Base-by-base conservation (phyloP, 2,113 vertebrate genomes). In the Alexandromys fortis region DNA sequence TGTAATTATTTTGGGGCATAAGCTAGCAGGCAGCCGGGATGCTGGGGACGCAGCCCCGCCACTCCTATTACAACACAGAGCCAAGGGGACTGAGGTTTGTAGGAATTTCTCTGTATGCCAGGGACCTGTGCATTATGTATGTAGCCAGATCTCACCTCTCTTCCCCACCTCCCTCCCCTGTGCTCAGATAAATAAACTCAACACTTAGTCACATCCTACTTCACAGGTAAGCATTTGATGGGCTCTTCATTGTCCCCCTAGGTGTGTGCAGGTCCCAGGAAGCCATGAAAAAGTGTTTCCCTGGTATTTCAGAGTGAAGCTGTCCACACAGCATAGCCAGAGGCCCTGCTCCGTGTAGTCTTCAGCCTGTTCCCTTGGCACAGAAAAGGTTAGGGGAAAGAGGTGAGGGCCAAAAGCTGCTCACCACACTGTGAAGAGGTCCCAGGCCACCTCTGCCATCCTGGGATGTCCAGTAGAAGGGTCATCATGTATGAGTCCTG, bases 321-420 rank as follows among this genome's bases (percentile, higher is more conserved):
- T 94, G 92, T 92, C 38, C 45, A 90, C 52, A 28, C 92, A 94
- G 86, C 96, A 97, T 96, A 97, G 91, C 47, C n/a, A 75, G 78
- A 94, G 96, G 90, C 97, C 63, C 83, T 42, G 45, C 67, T 94
- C 85, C 82, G 0, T 77, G 91, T 92, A 97, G 55, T 83, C 94
- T 76, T 7, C 89, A 78, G 79, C 88, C 26, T 13, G 76, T 97
- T 98, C 98, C 93, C 92, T 42, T 95, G 47, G n/a, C 73, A 67
- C n/a, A 24, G 3, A 73, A 95, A 97, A 87, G 98, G 96, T 97
- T 96, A 97, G 97, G 97, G 5, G 45, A 26, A 22, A 79, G 52
- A 77, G 16, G n/a, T 47, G 77, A 94, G 49, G 68, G 77, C 58
- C 24, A 92, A 33, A 86, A 7, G 17, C 55, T 92, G 93, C 38